Conservation (phyloP, 2,797 vertebrate genomes). For the Alectoris magna region DNA sequence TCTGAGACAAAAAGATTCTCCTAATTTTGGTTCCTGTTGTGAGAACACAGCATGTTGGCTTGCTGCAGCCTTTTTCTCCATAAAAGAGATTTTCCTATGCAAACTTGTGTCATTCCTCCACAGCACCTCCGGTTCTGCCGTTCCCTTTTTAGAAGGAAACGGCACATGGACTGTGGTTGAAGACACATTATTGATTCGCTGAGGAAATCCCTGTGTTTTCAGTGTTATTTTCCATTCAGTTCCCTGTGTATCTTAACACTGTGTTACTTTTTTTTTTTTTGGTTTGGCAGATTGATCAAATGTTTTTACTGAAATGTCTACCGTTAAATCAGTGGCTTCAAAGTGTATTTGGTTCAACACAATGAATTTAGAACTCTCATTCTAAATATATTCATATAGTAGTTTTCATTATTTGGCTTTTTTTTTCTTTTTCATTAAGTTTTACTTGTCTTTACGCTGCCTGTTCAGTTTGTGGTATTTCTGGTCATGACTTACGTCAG, state of each 20-base stretch:
- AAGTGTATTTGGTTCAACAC: neutral
- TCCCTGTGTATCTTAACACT: neutral
- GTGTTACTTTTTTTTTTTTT: neutral
- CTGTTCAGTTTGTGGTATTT: neutral
- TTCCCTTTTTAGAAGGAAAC: conserved; percentile 16
- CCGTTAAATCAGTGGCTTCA: neutral
- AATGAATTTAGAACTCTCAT: neutral
- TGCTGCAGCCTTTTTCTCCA: neutral
- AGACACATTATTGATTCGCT: neutral
- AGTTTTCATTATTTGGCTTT: neutral
- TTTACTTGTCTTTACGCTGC: neutral
- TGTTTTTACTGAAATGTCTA: neutral
- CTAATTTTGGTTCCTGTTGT: neutral
- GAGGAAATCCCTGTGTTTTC: neutral
- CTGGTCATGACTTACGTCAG: neutral
- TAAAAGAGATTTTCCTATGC: neutral
- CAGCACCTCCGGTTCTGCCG: neutral
- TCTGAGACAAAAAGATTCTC: neutral
- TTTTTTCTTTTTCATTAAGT: neutral
- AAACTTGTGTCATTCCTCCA: neutral
- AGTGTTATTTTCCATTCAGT: neutral
- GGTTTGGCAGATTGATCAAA: neutral
- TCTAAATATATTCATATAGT: neutral
- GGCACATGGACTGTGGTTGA: neutral
- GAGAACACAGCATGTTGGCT: neutral